These are phyloP conservation scores for Numenius phaeopus DNA, from an alignment of 2,797 vertebrate genomes.

Conservation along the genomic window DNA sequence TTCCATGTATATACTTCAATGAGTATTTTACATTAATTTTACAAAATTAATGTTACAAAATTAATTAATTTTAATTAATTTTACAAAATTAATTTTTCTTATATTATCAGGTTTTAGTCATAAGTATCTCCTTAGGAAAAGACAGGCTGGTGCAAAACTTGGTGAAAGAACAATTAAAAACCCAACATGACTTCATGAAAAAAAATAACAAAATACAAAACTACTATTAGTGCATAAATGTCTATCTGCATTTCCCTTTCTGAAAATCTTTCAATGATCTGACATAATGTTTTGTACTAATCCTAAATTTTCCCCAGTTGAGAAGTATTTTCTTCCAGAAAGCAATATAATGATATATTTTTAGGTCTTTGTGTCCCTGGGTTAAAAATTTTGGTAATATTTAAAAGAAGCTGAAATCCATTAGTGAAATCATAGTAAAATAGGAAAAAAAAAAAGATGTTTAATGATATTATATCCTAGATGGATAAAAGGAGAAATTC, in stretches of 20 bases:
- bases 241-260: not conserved
- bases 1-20: not conserved
- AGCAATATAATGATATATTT: not conserved
- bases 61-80: not conserved
- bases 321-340: not conserved
- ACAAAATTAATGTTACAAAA: not conserved
- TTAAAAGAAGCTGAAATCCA: not conserved
- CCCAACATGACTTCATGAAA: accelerated
- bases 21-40: not conserved
- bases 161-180: not conserved
- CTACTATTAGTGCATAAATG: not conserved
- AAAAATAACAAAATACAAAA: not conserved
- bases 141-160: not conserved
- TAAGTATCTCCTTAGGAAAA: not conserved
- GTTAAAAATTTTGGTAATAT: not conserved
- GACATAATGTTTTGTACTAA: not conserved
- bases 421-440: not conserved
- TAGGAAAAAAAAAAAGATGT: not conserved
- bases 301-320: not conserved
- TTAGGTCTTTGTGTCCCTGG: not conserved
- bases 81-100: not conserved
- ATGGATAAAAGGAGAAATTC: not conserved
- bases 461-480: not conserved
- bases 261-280: not conserved
- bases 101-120: not conserved